Evolutionary conservation across 2,888 invertebrate species (phyloP), one percentile per base, ranked within the genome.

Genomic region (Diaphora mendica): DNA sequence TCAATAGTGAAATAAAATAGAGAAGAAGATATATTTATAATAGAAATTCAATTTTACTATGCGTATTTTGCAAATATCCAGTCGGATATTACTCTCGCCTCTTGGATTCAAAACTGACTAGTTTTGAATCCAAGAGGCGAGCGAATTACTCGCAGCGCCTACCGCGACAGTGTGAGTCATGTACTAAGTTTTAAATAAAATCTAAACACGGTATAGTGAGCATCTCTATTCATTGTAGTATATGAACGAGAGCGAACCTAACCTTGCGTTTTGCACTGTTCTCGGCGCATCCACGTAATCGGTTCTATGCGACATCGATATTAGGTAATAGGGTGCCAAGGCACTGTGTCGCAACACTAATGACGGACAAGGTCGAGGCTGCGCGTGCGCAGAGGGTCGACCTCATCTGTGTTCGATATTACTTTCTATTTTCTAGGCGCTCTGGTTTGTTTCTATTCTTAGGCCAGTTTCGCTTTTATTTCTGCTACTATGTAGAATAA

Each of bases 291-390:
- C 73, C 71, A 84, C 83, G 79, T 79, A 82, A 83, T 80, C 76
- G 82, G 75, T 72, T 79, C 78, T 74, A 66, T 71, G 80, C 75
- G 80, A 85, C 81, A 81, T 81, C 85, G 75, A 79, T 73, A 82
- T 88, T 84, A 85, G 77, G 83, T 86, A 88, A 88, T 76, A 83
- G 81, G 79, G 78, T 77, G 77, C 79, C 72, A 79, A 78, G 75
- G 78, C 81, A 80, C 79, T 71, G 65, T 81, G 80, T 89, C 86
- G 84, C 88, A 85, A 87, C 86, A 82, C 76, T 82, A 80, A 81
- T 81, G 83, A 83, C 84, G 79, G 83, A 80, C 89, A 89, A 91
- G 91, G 91, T 91, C 91, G 86, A 85, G 89, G 90, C 78, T 77
- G 82, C 82, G 73, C 79, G 79, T 76, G 82, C 81, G 74, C 76